Evolutionary conservation across 2,113 vertebrate species (phyloP), one percentile per base, ranked within the genome.

Genomic region (Eubucco bourcierii): DNA sequence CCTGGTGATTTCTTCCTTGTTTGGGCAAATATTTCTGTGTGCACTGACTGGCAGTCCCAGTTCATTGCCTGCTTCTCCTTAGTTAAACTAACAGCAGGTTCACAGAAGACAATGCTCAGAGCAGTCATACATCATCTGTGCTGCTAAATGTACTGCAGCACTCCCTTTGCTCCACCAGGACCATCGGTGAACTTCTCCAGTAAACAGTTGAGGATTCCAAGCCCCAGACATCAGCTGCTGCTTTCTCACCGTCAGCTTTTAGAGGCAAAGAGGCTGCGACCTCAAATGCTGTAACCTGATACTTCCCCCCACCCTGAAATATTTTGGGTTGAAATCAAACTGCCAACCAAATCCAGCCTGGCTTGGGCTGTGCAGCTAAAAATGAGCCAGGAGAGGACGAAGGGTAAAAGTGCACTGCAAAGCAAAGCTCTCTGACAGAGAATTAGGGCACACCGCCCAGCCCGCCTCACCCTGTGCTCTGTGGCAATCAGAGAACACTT

Each of bases 401-500:
- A n/a, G 8, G 23, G n/a, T 23, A 16, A 47, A 31, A 52, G 50
- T 3, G 15, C 28, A 27, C 10, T 29, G 27, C n/a, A 52, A 19
- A 61, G 15, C 28, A 5, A 55, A 76, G 29, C 6, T 4, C 63
- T 88, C 4, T 12, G 27, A 17, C 34, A 70, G 34, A 68, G 12
- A n/a, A 46, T 15, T 1, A 14, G 28, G 24, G 16, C 10, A 25
- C 9, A 17, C 21, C 1, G 3, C 8, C 6, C 1, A 0, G 25
- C 24, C 17, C 46, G n/a, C 27, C 16, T 39, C 55, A 20, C 7
- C 50, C 50, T 25, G 50, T 25, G 50, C 50, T 52, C 50, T 52
- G 50, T 52, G 50, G 50, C 23, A 52, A 52, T 52, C 50, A 25
- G 11, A 24, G 50, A 52, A 52, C 50, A 52, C 50, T 52, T 52